Percentiles rank a stretch among this genome's conserved stretches.
phyloP scores from a whole-genome alignment of 2,797 vertebrate genomes.

The Pseudopleuronectes americanus region DNA sequence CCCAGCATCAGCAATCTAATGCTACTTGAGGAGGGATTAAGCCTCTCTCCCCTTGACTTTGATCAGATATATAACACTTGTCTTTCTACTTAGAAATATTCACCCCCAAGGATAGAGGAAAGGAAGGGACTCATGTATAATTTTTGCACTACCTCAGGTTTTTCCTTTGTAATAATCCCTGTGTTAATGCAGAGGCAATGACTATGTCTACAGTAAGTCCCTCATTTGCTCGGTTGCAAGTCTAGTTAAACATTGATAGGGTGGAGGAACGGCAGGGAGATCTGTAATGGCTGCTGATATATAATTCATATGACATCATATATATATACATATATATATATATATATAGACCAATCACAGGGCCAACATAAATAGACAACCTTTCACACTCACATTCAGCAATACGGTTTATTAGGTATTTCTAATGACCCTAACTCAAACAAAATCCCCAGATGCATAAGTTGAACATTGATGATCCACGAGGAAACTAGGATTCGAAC shows the following conservation, averaged over 20 bases:
- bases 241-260: constrained; percentile 57
- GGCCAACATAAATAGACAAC: too few relatives aligned
- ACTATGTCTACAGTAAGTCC: constrained; percentile 50
- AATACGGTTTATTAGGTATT: too few relatives aligned
- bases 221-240: constrained; percentile 53
- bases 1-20: constrained; percentile 77
- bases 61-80: constrained; percentile 81
- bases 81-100: constrained; percentile 78
- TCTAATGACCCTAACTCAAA: too few relatives aligned
- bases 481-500: too few relatives aligned
- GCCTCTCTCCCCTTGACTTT: constrained; percentile 76
- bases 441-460: too few relatives aligned
- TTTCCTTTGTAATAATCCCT: constrained; percentile 68
- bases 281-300: constrained; percentile 30
- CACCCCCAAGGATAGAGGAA: constrained; percentile 60
- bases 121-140: constrained; percentile 66
- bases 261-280: constrained; percentile 25
- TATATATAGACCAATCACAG: too few relatives aligned
- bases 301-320: not conserved
- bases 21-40: constrained; percentile 82
- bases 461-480: too few relatives aligned
- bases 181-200: constrained; percentile 60
- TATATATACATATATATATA: constrained; percentile 11
- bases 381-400: too few relatives aligned
- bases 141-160: constrained; percentile 67